Conservation (phyloP, 2,797 vertebrate species). For the Chelonia mydas region DNA sequence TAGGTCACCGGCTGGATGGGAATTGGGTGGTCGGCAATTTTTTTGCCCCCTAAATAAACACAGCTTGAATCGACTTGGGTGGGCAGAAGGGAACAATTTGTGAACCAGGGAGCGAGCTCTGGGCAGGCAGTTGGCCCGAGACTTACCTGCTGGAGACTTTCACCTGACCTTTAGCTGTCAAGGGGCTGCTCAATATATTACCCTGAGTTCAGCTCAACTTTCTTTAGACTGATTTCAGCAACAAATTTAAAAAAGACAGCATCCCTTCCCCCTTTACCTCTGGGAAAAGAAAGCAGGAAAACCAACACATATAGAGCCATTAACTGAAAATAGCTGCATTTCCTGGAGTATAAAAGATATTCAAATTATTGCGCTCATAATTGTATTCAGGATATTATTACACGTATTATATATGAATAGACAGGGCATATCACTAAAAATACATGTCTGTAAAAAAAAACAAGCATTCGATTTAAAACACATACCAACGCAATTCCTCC, state of each 20-base stretch:
- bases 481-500: not conserved
- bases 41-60: slow-evolving; percentile 69
- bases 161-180: slow-evolving; percentile 62
- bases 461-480: not conserved
- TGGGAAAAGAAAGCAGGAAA: slow-evolving; percentile 78
- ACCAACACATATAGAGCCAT: slow-evolving; percentile 71
- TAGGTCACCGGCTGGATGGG: slow-evolving; percentile 5
- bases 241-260: slow-evolving; percentile 42
- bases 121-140: not conserved
- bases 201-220: slow-evolving; percentile 29
- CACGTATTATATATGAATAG: slow-evolving; percentile 54
- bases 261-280: slow-evolving; percentile 49
- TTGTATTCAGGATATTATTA: slow-evolving; percentile 33
- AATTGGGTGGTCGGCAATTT: slow-evolving; percentile 51
- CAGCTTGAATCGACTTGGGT: slow-evolving; percentile 77
- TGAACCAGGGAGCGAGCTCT: slow-evolving; percentile 35
- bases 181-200: slow-evolving; percentile 1
- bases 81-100: slow-evolving; percentile 75
- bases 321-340: slow-evolving; percentile 72
- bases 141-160: slow-evolving; percentile 61
- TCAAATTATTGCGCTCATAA: slow-evolving; percentile 42
- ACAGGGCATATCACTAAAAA: slow-evolving; percentile 3
- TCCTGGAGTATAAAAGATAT: slow-evolving; percentile 47
- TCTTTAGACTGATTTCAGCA: not conserved
- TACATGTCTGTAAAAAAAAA: not conserved